Percentiles rank a stretch among this genome's conserved stretches.
Conservation (phyloP, 2,113 vertebrate genomes). For the Festucalex cinctus region DNA sequence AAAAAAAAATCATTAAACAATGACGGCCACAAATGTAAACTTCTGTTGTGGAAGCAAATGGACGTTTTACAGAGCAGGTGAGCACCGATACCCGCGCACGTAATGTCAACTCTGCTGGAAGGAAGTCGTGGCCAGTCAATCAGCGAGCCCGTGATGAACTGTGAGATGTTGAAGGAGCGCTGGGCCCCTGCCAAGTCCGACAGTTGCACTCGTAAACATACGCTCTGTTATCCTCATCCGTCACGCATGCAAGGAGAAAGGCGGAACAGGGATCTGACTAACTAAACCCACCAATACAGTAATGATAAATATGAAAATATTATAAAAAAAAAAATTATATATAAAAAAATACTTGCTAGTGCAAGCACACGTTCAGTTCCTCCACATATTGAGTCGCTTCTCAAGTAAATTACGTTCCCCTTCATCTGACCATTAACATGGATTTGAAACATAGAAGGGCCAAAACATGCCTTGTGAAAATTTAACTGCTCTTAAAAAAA, state of each 20-base stretch:
- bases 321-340: no score
- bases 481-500: no score
- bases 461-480: no score
- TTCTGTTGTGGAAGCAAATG: conserved; percentile 19
- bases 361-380: no score
- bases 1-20: no score
- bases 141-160: conserved; percentile 60
- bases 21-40: conserved; percentile 19
- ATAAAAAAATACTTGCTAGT: no score
- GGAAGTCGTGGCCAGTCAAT: conserved; percentile 50
- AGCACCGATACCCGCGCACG: conserved; percentile 11
- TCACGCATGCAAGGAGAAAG: conserved; percentile 33
- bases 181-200: conserved; percentile 47
- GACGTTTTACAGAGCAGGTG: conserved; percentile 16
- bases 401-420: no score
- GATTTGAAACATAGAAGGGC: no score
- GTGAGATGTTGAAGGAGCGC: conserved; percentile 51
- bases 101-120: conserved; percentile 46
- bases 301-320: no score
- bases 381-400: no score
- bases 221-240: conserved; percentile 60
- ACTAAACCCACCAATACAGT: no score
- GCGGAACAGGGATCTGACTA: conserved; percentile 41
- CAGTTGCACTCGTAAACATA: conserved; percentile 56
- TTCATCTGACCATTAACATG: no score